Base-by-base conservation (phyloP, 2,113 vertebrate species). In the Dasyprocta punctata region DNA sequence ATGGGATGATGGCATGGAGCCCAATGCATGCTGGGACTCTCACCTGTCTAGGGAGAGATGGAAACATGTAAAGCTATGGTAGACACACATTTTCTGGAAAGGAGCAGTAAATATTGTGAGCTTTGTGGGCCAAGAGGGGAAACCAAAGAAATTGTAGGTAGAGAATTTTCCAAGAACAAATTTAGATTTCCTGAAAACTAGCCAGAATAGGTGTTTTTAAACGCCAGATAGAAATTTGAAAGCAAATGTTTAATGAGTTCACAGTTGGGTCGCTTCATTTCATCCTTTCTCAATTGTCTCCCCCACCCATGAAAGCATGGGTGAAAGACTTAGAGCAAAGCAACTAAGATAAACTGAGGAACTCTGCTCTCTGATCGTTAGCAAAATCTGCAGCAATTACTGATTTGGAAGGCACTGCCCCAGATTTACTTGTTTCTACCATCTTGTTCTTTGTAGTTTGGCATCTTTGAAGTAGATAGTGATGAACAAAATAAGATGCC, bases 251-350 rank as follows among this genome's bases (percentile, higher is more conserved):
- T 19, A 49, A 30, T 80, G 63, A 84, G 19, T 30, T 54, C 36
- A 22, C 13, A 33, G 2, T 5, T 26, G 1, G 1, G 13, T 44
- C 44, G 38, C 26, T 81, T 78, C 47, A 28, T 41, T 44, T 2
- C 60, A 47, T 7, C 86, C 36, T n/a, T 13, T 30, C 26, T 33
- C 65, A 92, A 24, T 63, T 30, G 30, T 26, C 33, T 20, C 10
- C 1, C 17, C 1, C 0, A 4, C 9, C 5, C 26, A 0, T 30
- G 11, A 14, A 41, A 89, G 17, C 26, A 56, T 13, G 2, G 33
- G 33, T 8, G 47, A n/a, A 63, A 96, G 54, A 36, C 56, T 24
- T 1, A 78, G 80, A 90, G 54, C 26, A 86, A 75, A 58, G 41
- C 38, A 54, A 33, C 47, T 0, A 11, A 65, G 69, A 58, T 24